A percentile compares a stretch with the other conserved stretches of the same genome.
Evolutionary conservation across 2,113 vertebrate species (phyloP).

Genomic region (Propithecus coquereli): DNA sequence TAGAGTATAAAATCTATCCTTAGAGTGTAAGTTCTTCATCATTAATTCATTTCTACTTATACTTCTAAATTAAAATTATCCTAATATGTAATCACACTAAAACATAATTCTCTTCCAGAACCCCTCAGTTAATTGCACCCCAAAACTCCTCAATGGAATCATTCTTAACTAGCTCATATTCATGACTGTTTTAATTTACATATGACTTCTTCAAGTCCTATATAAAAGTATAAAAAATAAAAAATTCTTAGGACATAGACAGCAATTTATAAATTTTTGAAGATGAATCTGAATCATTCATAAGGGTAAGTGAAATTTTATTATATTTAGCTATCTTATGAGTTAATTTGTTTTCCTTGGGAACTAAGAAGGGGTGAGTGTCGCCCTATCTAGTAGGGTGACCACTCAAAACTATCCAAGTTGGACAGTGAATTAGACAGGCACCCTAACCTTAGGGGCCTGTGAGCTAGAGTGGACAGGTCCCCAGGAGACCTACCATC

Average conservation of each 20-base stretch:
- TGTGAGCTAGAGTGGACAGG: neutral
- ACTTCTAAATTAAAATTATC: slow-evolving; percentile 28
- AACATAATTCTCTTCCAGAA: neutral
- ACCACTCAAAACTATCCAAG: neutral
- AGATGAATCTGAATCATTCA: neutral
- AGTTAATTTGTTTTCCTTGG: slow-evolving; percentile 31
- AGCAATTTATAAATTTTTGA: neutral
- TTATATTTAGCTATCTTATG: slow-evolving; percentile 43
- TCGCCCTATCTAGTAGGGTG: neutral
- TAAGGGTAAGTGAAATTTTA: slow-evolving; percentile 15
- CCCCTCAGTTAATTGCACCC: neutral
- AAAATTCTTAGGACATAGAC: neutral
- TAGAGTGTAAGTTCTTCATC: neutral
- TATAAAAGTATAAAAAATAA: neutral
- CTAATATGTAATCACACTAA: neutral
- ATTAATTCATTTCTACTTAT: slow-evolving; percentile 8
- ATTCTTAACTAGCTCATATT: slow-evolving; percentile 24
- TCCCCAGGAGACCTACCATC: slow-evolving; percentile 87
- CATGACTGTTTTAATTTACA: neutral
- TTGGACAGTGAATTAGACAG: neutral
- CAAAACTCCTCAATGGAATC: neutral
- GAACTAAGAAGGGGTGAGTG: neutral
- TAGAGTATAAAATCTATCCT: no score
- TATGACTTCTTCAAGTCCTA: neutral
- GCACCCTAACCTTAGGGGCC: neutral